phyloP scores from a whole-genome alignment of 2,113 vertebrate genomes.

The Pterocles gutturalis region DNA sequence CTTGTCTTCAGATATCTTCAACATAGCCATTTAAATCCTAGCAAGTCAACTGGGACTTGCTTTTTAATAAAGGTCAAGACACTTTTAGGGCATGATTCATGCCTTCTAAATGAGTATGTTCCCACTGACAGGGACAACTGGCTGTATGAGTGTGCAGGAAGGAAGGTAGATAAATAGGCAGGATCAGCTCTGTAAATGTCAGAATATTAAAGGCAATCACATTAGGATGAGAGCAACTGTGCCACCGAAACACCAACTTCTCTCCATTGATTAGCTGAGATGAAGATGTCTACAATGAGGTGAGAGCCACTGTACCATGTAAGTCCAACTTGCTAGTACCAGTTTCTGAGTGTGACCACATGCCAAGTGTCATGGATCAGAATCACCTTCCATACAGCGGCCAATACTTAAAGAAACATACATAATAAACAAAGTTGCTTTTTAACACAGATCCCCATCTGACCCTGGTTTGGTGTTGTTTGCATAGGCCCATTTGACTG shows the following conservation, averaged over 20 bases:
- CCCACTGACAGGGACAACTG: background rate
- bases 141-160: background rate
- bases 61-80: background rate
- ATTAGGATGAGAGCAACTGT: background rate
- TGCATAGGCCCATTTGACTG: background rate
- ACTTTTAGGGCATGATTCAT: background rate
- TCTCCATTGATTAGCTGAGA: background rate
- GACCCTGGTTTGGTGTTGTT: background rate
- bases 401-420: background rate
- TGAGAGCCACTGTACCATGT: background rate
- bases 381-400: background rate
- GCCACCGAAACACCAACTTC: background rate
- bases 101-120: background rate
- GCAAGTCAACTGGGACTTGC: background rate
- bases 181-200: background rate
- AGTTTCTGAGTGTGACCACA: background rate
- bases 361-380: background rate
- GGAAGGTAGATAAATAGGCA: background rate
- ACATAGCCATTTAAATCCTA: background rate
- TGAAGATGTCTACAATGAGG: background rate
- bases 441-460: background rate
- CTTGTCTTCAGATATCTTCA: background rate
- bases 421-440: background rate
- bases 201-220: background rate
- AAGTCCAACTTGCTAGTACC: background rate